phyloP scores from a whole-genome alignment of 2,888 invertebrate genomes.

The Abrostola triplasia region DNA sequence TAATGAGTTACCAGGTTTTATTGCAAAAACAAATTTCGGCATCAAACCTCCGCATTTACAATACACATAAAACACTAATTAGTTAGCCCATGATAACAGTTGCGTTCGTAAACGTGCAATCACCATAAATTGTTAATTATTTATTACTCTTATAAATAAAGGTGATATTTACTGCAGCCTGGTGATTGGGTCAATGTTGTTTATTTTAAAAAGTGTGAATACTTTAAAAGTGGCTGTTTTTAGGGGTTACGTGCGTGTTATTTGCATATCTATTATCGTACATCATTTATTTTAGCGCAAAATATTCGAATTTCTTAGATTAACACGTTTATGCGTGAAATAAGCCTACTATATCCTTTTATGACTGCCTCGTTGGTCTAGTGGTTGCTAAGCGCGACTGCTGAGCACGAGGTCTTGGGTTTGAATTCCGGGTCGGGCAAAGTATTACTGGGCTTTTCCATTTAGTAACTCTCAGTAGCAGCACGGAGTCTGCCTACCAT shows the following conservation, averaged over 20 bases:
- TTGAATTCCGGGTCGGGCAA: too few relatives aligned
- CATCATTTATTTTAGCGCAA: too few relatives aligned
- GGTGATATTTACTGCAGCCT: conserved; percentile 48
- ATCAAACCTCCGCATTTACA: conserved; percentile 50
- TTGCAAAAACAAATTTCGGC: conserved; percentile 22
- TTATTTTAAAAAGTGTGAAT: conserved; percentile 16
- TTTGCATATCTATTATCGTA: background rate
- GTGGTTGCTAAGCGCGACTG: too few relatives aligned
- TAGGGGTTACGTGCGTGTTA: background rate
- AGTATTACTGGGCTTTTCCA: too few relatives aligned
- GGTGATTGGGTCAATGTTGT: conserved; percentile 31
- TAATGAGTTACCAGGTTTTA: conserved; percentile 12
- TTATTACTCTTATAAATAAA: conserved; percentile 46
- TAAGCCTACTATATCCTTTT: too few relatives aligned
- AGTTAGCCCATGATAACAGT: conserved; percentile 59
- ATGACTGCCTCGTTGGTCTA: too few relatives aligned
- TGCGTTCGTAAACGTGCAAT: conserved; percentile 62
- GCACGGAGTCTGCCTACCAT: too few relatives aligned
- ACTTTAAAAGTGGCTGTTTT: conserved; percentile 3
- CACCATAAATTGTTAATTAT: conserved; percentile 64
- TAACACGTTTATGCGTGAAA: too few relatives aligned
- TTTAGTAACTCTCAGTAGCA: too few relatives aligned
- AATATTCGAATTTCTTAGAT: too few relatives aligned
- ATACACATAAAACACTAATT: conserved; percentile 68
- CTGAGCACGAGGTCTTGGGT: too few relatives aligned